These are phyloP conservation scores for Liposcelis brunnea DNA, from an alignment of 2,888 invertebrate species.

Conservation along the genomic window DNA sequence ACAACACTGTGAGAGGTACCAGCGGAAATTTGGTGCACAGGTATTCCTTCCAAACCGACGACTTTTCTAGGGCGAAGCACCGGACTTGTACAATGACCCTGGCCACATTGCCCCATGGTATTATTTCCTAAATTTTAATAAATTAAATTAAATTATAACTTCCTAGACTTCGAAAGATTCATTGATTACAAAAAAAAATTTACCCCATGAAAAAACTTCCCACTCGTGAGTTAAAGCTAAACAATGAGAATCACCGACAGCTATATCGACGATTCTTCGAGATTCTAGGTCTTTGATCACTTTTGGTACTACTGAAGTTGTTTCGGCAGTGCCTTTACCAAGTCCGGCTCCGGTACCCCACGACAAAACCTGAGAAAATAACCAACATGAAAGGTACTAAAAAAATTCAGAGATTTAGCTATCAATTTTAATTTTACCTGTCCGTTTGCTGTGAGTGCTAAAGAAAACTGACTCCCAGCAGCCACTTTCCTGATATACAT, in stretches of 20 bases:
- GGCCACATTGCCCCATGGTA: slow-evolving; percentile 46
- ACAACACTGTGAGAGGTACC: slow-evolving; percentile 45
- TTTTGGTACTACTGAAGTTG: slow-evolving; percentile 34
- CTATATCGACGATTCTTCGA: slow-evolving; percentile 37
- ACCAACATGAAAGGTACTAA: background rate
- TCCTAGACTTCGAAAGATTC: no score
- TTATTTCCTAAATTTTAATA: slow-evolving; percentile 30
- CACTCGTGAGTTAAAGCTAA: slow-evolving; percentile 37
- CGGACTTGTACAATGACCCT: slow-evolving; percentile 39
- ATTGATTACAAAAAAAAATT: background rate
- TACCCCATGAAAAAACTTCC: slow-evolving; percentile 35
- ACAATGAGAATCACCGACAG: slow-evolving; percentile 42
- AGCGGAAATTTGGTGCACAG: slow-evolving; percentile 41
- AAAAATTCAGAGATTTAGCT: no score
- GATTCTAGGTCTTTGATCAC: slow-evolving; percentile 34
- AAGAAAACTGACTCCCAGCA: slow-evolving; percentile 34
- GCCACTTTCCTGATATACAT: slow-evolving; percentile 36
- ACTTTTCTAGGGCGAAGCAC: slow-evolving; percentile 37
- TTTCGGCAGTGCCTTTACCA: slow-evolving; percentile 38
- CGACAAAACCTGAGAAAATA: slow-evolving; percentile 31
- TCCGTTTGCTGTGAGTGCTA: slow-evolving; percentile 33
- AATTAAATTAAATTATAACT: slow-evolving; percentile 11
- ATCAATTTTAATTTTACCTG: slow-evolving; percentile 22
- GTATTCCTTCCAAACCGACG: slow-evolving; percentile 33
- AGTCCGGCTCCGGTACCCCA: slow-evolving; percentile 44